phyloP scores from a whole-genome alignment of 1,140 invertebrate species.

The Zaprionus kolodkinae region DNA sequence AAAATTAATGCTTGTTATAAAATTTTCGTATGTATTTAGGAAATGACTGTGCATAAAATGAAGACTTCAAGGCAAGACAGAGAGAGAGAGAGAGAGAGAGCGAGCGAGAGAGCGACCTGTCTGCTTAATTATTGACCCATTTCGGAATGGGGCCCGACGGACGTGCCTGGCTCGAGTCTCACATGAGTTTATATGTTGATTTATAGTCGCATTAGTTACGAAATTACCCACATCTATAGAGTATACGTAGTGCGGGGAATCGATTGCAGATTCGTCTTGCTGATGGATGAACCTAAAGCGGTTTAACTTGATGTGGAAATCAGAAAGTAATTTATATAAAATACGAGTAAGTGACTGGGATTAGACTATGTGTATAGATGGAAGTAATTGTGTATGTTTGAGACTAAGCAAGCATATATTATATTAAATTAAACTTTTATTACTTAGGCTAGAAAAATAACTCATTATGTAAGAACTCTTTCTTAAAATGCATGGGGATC shows the following conservation, averaged over 20 bases:
- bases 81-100: neutral
- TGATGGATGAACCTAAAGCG: constrained; percentile 4
- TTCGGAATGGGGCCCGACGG: neutral
- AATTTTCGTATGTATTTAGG: constrained; percentile 73
- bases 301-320: neutral
- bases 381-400: neutral
- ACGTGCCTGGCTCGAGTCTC: neutral
- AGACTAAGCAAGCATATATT: too few species aligned
- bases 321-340: neutral
- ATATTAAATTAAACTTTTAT: too few species aligned
- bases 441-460: too few species aligned
- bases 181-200: neutral
- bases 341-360: neutral
- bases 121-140: constrained; percentile 18
- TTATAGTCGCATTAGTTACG: neutral
- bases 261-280: neutral
- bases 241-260: neutral
- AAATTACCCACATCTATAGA: neutral
- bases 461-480: too few species aligned
- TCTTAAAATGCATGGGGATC: too few species aligned
- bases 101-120: neutral
- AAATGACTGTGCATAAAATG: constrained; percentile 71
- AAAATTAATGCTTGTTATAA: constrained; percentile 79
- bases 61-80: constrained; percentile 27
- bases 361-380: neutral